Evolutionary conservation across 2,888 invertebrate species (phyloP).

Genomic region (Phaedon cochleariae): DNA sequence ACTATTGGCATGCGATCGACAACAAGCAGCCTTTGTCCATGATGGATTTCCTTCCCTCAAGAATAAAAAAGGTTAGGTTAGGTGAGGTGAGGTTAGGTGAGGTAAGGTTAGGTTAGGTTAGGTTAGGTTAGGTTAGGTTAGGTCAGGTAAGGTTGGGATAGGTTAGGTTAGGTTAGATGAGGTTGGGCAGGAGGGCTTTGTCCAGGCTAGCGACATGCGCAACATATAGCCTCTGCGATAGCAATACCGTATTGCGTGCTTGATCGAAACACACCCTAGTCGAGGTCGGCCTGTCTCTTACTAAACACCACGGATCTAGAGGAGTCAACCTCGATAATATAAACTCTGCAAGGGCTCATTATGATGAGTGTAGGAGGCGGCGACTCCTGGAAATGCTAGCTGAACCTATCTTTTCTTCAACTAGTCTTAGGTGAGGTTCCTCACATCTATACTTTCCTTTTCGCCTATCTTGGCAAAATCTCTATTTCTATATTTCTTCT

Average conservation of each 20-base stretch:
- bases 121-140: constrained; percentile 10
- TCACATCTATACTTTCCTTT: not conserved
- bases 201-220: constrained; percentile 3
- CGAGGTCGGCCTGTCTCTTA: constrained; percentile 11
- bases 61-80: not conserved
- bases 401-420: not conserved
- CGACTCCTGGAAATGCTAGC: not conserved
- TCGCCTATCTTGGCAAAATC: not conserved
- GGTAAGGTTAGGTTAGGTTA: constrained; percentile 3
- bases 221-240: not conserved
- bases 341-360: too few species aligned
- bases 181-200: not conserved
- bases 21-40: too few species aligned
- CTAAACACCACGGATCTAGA: constrained; percentile 8
- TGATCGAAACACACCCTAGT: too few species aligned
- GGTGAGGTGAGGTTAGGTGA: not conserved
- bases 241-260: constrained; percentile 17
- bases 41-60: not conserved
- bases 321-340: not conserved
- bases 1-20: too few species aligned
- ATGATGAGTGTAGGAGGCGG: not conserved
- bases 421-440: not conserved
- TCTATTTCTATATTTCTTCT: too few species aligned
- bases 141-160: not conserved
- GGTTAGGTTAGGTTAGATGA: not conserved